These are phyloP conservation scores for Goniozus legneri DNA, from an alignment of 1,140 invertebrate species.

Conservation along the genomic window DNA sequence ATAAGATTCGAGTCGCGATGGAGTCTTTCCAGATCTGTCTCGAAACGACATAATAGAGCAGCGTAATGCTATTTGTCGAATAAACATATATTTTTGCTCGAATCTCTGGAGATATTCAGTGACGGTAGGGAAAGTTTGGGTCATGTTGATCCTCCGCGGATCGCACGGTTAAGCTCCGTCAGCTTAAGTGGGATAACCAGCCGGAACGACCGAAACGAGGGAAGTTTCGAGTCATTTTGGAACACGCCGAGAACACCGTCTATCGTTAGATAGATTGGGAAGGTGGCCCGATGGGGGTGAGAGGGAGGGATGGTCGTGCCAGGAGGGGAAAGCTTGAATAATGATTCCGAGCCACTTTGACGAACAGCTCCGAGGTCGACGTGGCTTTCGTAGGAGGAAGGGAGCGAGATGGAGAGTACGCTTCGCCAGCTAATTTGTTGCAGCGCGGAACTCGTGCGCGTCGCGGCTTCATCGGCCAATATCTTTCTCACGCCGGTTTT, in stretches of 20 bases:
- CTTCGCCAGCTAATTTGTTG: conserved; percentile 20
- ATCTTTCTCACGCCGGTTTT: conserved; percentile 6
- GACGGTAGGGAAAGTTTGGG: conserved; percentile 18
- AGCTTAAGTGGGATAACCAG: conserved; percentile 20
- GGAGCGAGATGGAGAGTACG: too few relatives aligned
- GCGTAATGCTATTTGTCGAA: too few relatives aligned
- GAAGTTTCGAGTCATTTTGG: conserved; percentile 21
- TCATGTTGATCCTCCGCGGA: conserved; percentile 22
- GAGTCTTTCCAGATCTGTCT: too few relatives aligned
- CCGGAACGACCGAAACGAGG: conserved; percentile 16
- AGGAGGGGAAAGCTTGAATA: conserved; percentile 20
- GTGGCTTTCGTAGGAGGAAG: too few relatives aligned
- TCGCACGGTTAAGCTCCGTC: conserved; percentile 17
- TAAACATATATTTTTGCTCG: too few relatives aligned
- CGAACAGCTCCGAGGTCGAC: conserved; percentile 21
- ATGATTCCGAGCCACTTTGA: conserved; percentile 18
- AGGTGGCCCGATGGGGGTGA: too few relatives aligned
- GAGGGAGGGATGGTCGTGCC: not conserved
- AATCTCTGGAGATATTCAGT: too few relatives aligned
- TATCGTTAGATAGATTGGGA: too few relatives aligned
- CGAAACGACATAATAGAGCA: too few relatives aligned
- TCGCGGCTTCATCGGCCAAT: conserved; percentile 21
- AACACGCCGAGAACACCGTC: conserved; percentile 14
- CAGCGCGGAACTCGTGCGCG: conserved; percentile 5
- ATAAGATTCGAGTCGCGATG: too few relatives aligned